Conservation (phyloP, 2,113 vertebrate species). For the Erythrocebus patas region DNA sequence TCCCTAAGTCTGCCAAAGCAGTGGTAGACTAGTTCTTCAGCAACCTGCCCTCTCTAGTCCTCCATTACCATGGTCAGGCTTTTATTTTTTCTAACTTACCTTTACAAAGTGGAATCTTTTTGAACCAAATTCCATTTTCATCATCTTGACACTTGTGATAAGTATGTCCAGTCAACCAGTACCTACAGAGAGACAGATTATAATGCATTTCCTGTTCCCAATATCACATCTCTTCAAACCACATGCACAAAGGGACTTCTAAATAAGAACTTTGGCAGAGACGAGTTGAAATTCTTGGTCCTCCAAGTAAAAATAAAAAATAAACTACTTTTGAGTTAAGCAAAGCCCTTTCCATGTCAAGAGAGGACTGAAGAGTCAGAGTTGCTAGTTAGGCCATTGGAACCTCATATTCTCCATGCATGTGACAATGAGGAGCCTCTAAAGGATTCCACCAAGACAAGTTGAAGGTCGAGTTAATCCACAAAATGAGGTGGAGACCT, state of each 20-base stretch:
- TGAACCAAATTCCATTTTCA: constrained; percentile 56
- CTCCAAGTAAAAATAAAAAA: not conserved
- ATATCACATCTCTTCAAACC: not conserved
- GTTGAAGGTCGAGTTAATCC: not conserved
- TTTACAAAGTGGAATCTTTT: constrained; percentile 54
- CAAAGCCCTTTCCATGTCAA: not conserved
- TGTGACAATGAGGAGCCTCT: not conserved
- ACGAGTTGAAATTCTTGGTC: not conserved
- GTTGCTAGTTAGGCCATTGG: not conserved
- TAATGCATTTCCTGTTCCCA: not conserved
- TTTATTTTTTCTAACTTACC: constrained; percentile 18
- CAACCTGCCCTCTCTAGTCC: not conserved
- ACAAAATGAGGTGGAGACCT: not conserved
- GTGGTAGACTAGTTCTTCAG: not conserved
- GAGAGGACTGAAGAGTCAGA: not conserved
- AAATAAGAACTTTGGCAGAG: not conserved
- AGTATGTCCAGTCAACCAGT: not conserved
- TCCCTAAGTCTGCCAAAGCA: not conserved
- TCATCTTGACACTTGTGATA: constrained; percentile 60
- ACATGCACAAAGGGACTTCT: not conserved
- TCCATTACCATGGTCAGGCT: not conserved
- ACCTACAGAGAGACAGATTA: constrained; percentile 53
- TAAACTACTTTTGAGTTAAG: not conserved
- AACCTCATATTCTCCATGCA: not conserved
- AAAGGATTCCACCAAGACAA: not conserved